phyloP scores from a whole-genome alignment of 2,888 invertebrate genomes.

The Nemoura dubitans region DNA sequence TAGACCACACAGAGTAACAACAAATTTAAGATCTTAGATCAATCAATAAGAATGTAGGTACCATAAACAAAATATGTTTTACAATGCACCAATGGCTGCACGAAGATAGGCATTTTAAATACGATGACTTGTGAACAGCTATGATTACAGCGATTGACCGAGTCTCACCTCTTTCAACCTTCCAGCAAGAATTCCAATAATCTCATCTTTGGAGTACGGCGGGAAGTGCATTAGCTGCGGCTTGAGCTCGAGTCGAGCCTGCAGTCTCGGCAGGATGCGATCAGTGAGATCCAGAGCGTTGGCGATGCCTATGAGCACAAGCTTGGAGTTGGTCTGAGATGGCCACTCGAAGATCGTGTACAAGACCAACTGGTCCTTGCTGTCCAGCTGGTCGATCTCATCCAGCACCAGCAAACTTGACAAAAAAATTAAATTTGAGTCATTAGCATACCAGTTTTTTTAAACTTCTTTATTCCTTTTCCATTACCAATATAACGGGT shows the following conservation, averaged over 20 bases:
- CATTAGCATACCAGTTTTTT: too few relatives aligned
- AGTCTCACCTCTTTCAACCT: conserved; percentile 70
- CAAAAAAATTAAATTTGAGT: too few relatives aligned
- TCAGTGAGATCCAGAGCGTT: conserved; percentile 96
- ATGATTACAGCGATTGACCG: too few relatives aligned
- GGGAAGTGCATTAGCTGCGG: conserved; percentile 87
- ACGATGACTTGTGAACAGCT: too few relatives aligned
- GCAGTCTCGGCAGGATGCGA: conserved; percentile 85
- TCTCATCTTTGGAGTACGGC: conserved; percentile 91
- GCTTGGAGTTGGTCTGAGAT: conserved; percentile 69
- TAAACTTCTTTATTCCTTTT: too few relatives aligned
- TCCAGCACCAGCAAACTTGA: conserved; percentile 84
- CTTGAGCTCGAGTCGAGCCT: conserved; percentile 76
- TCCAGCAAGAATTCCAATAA: conserved; percentile 83
- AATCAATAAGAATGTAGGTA: too few relatives aligned
- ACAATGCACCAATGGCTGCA: too few relatives aligned
- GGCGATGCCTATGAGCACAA: conserved; percentile 91
- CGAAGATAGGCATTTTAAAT: too few relatives aligned
- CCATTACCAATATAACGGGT: too few relatives aligned
- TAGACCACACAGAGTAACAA: too few relatives aligned
- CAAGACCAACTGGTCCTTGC: conserved; percentile 83
- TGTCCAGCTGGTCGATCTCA: conserved; percentile 94
- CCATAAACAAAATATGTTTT: too few relatives aligned
- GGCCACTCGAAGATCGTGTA: conserved; percentile 97
- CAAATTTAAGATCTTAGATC: too few relatives aligned